A percentile compares a stretch with the other conserved stretches of the same genome.
Evolutionary conservation across 1,140 invertebrate genomes (phyloP).

Genomic region (Cataglyphis hispanica): DNA sequence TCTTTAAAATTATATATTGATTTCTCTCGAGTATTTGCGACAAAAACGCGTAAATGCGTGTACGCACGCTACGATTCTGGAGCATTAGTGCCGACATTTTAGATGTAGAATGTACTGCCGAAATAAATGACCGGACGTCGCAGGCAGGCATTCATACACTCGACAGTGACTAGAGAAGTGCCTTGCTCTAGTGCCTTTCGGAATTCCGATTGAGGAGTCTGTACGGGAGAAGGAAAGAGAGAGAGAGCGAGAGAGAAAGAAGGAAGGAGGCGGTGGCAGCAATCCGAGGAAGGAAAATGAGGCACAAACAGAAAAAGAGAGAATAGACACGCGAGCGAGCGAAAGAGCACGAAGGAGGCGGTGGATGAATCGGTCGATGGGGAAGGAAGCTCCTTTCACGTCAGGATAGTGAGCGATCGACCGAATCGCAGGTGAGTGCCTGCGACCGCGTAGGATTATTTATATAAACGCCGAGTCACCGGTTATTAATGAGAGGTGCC

Average conservation of each 20-base stretch:
- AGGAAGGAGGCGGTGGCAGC: not conserved
- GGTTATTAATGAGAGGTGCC: conserved; percentile 80
- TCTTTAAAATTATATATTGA: not conserved
- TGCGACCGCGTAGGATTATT: conserved; percentile 79
- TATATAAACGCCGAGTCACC: conserved; percentile 81
- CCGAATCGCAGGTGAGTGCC: conserved; percentile 80
- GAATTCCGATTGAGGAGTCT: conserved; percentile 75
- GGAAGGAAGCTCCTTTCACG: conserved; percentile 78
- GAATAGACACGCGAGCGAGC: conserved; percentile 48
- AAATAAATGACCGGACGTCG: conserved; percentile 79
- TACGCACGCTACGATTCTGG: not conserved
- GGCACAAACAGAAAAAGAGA: conserved; percentile 31
- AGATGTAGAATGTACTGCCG: conserved; percentile 65
- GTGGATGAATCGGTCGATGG: conserved; percentile 68
- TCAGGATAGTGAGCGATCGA: conserved; percentile 81
- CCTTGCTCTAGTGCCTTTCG: conserved; percentile 79
- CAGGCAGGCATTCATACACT: conserved; percentile 76
- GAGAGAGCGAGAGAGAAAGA: not conserved
- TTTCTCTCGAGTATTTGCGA: conserved; percentile 58
- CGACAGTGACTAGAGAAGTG: conserved; percentile 65
- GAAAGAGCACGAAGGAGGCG: conserved; percentile 60
- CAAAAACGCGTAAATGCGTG: not conserved
- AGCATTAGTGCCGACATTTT: conserved; percentile 70
- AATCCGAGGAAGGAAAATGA: conserved; percentile 18
- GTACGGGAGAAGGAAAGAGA: not conserved